Evolutionary conservation across 2,888 invertebrate species (phyloP).

Genomic region (Gortyna flavago): DNA sequence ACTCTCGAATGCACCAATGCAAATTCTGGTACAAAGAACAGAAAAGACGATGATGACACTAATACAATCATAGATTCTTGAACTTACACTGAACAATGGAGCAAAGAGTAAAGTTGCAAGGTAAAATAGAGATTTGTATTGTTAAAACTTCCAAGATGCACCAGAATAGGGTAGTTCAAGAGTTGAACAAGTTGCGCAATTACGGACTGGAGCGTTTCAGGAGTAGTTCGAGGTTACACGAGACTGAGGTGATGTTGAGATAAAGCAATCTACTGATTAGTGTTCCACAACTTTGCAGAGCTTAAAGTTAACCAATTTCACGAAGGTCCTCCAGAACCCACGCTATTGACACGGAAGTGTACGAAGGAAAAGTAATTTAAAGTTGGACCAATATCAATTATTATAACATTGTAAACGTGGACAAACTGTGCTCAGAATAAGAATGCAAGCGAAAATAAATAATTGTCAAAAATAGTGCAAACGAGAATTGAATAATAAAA

Average conservation of each 20-base stretch:
- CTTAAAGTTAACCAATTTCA: conserved; percentile 30
- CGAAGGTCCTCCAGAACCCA: not conserved
- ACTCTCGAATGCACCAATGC: not conserved
- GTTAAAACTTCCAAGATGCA: conserved; percentile 64
- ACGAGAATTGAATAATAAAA: not conserved
- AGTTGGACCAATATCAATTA: not conserved
- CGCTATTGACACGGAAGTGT: not conserved
- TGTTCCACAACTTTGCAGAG: conserved; percentile 10
- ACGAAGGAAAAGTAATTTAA: not conserved
- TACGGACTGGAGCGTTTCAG: conserved; percentile 38
- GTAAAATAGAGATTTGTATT: conserved; percentile 66
- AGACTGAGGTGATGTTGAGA: conserved; percentile 38
- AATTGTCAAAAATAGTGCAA: not conserved
- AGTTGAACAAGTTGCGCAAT: conserved; percentile 58
- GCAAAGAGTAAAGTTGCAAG: conserved; percentile 56
- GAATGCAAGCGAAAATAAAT: conserved; percentile 4
- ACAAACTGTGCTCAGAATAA: not conserved
- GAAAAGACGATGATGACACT: conserved; percentile 50
- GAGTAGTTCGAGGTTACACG: conserved; percentile 38
- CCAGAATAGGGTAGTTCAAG: conserved; percentile 50
- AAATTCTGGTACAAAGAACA: conserved; percentile 25
- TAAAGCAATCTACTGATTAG: conserved; percentile 42
- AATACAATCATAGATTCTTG: conserved; percentile 59
- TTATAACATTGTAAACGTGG: not conserved
- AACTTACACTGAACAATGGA: conserved; percentile 50